Evolutionary conservation across 2,113 vertebrate genomes (phyloP), one percentile per base, ranked within the genome.

Genomic region (Recurvirostra avosetta): DNA sequence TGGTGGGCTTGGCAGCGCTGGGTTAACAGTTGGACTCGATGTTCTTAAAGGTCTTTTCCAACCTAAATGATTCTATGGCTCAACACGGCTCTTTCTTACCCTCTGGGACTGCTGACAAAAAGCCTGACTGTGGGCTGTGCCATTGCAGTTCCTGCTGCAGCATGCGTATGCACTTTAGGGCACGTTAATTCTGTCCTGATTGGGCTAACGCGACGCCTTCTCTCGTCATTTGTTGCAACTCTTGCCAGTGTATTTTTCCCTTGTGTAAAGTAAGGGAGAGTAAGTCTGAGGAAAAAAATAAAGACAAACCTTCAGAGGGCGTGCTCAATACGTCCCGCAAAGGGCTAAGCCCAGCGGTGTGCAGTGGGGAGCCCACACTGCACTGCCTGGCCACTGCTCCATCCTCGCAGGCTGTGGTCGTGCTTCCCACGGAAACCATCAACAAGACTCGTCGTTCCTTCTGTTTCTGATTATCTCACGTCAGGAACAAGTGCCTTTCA

Each of bases 141-240:
- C 27, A 3, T 1, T 15, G 62, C 76, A 11, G 29, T 1, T 15
- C 43, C 32, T 1, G 1, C 68, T 50, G 71, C 56, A 74, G 68
- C 40, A 38, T 3, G 1, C 0, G 0, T 6, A 11, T 40, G 13
- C 7, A 5, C 26, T 79, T 36, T 19, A 25, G 1, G 1, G 40
- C 45, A 38, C 0, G 0, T 40, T 59, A 4, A 8, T 43, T 61
- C 81, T 49, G 16, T 38, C 73, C 65, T 21, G 1, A 5, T 1
- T 40, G 45, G 62, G 23, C 23, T 52, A 32, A 66, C 0, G 0
- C 0, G 1, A n/a, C 36, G 29, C 29, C 45, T 36, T 40, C 15
- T 58, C 56, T 56, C 7, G 1, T 25, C 5, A 19, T 58, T 72
- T 47, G 6, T 21, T 61, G 9, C 30, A 67, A 75, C 56, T 16